phyloP scores from a whole-genome alignment of 2,113 vertebrate species.

The Uropsilus gracilis region DNA sequence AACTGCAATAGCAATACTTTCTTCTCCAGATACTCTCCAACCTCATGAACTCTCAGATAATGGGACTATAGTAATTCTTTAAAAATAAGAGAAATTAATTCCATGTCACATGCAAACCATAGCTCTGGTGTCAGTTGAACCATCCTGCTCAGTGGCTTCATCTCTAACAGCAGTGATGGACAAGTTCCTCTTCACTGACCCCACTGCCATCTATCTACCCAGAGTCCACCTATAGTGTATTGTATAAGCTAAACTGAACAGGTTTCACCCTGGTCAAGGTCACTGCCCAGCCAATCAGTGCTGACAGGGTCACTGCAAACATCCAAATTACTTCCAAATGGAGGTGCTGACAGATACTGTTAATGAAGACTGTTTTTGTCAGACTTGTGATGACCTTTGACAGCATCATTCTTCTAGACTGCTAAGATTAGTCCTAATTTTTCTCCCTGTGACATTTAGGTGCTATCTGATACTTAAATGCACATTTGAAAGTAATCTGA shows the following conservation, averaged over 20 bases:
- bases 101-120: neutral
- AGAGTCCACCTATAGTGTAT: conserved; percentile 47
- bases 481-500: conserved; percentile 50
- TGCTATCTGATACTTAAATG: conserved; percentile 67
- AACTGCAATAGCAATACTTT: neutral
- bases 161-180: conserved; percentile 55
- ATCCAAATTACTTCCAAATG: conserved; percentile 80
- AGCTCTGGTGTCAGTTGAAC: neutral
- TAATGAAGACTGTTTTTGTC: conserved; percentile 67
- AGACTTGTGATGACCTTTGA: conserved; percentile 73
- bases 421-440: conserved; percentile 47
- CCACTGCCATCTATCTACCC: conserved; percentile 58
- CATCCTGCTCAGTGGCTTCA: neutral
- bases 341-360: conserved; percentile 67
- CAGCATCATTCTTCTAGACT: conserved; percentile 55
- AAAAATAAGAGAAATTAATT: conserved; percentile 42
- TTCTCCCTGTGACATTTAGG: conserved; percentile 41
- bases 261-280: conserved; percentile 70
- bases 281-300: conserved; percentile 60
- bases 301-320: conserved; percentile 62
- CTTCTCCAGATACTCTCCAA: neutral
- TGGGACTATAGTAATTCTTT: neutral
- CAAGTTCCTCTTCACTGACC: conserved; percentile 70
- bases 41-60: neutral
- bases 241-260: neutral